Conservation (phyloP, 2,797 vertebrate genomes). For the Eupleurogrammus muticus region DNA sequence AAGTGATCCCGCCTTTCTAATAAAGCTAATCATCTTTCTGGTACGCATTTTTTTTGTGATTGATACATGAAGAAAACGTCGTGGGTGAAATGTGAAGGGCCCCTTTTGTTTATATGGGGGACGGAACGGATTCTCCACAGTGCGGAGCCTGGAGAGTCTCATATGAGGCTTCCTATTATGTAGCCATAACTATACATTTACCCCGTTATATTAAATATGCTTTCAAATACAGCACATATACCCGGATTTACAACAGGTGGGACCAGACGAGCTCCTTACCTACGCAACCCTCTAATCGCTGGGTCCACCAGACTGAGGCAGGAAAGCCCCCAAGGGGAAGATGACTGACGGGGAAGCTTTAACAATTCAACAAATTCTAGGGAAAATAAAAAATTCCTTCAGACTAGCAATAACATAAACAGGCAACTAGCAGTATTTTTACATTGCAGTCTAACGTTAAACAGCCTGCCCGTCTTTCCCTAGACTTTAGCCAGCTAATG, state of each 20-base stretch:
- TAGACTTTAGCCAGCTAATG: neutral
- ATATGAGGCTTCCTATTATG: conserved; percentile 1
- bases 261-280: conserved; percentile 77
- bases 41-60: too few relatives aligned
- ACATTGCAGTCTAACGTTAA: conserved; percentile 27
- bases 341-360: conserved; percentile 80
- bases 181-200: neutral
- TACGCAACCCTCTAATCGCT: conserved; percentile 75
- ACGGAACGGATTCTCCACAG: too few relatives aligned
- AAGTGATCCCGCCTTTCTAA: too few relatives aligned
- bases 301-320: conserved; percentile 82
- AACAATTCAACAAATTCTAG: conserved; percentile 84
- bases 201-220: conserved; percentile 5
- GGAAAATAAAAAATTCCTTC: conserved; percentile 79
- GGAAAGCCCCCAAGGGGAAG: conserved; percentile 79
- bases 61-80: too few relatives aligned
- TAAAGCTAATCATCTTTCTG: too few relatives aligned
- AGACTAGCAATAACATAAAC: conserved; percentile 66
- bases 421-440: conserved; percentile 45
- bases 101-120: too few relatives aligned
- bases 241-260: conserved; percentile 59
- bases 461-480: conserved; percentile 10
- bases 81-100: too few relatives aligned
- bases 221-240: conserved; percentile 50
- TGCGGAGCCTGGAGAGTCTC: too few relatives aligned